phyloP scores from a whole-genome alignment of 1,140 invertebrate genomes.

The Whitmania pigra region DNA sequence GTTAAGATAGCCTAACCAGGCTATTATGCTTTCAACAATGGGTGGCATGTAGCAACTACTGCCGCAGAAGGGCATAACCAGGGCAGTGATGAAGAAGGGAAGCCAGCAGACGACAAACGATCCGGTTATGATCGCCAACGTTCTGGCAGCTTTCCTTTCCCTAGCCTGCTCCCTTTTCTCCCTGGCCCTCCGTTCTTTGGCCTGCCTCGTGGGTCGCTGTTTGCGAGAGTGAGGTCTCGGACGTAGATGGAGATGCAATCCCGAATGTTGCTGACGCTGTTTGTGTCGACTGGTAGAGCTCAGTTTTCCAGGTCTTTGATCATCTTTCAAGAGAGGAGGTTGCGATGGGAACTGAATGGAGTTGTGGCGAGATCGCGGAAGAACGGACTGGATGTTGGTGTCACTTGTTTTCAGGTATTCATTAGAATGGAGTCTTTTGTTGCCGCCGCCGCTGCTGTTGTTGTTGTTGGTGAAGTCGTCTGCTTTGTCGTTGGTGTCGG shows the following conservation, averaged over 20 bases:
- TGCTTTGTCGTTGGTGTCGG: not conserved
- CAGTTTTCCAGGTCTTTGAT: not conserved
- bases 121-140: conserved; percentile 49
- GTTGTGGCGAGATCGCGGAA: too few species aligned
- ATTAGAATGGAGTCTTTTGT: not conserved
- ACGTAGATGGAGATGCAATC: too few species aligned
- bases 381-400: too few species aligned
- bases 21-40: conserved; percentile 35
- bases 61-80: conserved; percentile 35
- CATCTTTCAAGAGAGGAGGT: not conserved
- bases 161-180: conserved; percentile 43
- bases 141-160: conserved; percentile 44
- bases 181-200: conserved; percentile 32
- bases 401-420: too few species aligned
- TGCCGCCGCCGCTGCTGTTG: not conserved
- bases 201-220: conserved; percentile 13
- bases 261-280: not conserved
- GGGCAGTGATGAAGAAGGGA: conserved; percentile 41
- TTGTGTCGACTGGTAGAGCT: not conserved
- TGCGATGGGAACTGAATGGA: too few species aligned
- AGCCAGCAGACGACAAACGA: conserved; percentile 47
- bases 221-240: not conserved
- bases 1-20: conserved; percentile 43
- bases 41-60: conserved; percentile 32
- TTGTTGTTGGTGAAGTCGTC: conserved; percentile 7